Conservation (phyloP, 2,888 invertebrate genomes). For the Anagyrus pseudococci region DNA sequence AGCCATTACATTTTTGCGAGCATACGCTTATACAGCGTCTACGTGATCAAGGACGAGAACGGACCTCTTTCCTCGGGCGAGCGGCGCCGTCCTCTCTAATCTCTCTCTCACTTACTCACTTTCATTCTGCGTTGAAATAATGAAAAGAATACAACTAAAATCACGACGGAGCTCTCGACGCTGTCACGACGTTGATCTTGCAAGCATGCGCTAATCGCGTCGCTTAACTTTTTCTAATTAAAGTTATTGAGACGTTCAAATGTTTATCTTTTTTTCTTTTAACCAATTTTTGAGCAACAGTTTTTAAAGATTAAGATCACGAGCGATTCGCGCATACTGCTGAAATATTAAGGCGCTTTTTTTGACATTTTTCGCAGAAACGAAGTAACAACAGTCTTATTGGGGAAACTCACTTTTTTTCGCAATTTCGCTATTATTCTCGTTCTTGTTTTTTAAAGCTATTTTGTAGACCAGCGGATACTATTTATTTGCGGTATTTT, state of each 20-base stretch:
- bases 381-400: slow-evolving; percentile 29
- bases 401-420: not conserved
- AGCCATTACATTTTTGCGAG: slow-evolving; percentile 10
- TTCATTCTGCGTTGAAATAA: slow-evolving; percentile 25
- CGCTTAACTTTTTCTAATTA: no score
- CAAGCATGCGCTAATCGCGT: no score
- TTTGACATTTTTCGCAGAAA: slow-evolving; percentile 23
- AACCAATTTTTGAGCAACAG: not conserved
- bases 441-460: not conserved
- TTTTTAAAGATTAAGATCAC: not conserved
- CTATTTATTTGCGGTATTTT: not conserved
- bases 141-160: no score
- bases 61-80: slow-evolving; percentile 26
- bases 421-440: slow-evolving; percentile 2
- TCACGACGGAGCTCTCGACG: no score
- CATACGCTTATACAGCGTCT: not conserved
- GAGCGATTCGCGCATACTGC: slow-evolving; percentile 16
- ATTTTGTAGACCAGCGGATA: not conserved
- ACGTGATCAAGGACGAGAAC: slow-evolving; percentile 7
- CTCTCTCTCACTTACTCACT: no score
- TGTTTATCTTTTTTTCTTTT: not conserved
- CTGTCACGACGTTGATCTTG: no score
- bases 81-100: slow-evolving; percentile 35
- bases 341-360: slow-evolving; percentile 15
- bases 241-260: not conserved